Evolutionary conservation across 2,797 vertebrate genomes (phyloP).

Genomic region (Xiphorhynchus erythropygius): DNA sequence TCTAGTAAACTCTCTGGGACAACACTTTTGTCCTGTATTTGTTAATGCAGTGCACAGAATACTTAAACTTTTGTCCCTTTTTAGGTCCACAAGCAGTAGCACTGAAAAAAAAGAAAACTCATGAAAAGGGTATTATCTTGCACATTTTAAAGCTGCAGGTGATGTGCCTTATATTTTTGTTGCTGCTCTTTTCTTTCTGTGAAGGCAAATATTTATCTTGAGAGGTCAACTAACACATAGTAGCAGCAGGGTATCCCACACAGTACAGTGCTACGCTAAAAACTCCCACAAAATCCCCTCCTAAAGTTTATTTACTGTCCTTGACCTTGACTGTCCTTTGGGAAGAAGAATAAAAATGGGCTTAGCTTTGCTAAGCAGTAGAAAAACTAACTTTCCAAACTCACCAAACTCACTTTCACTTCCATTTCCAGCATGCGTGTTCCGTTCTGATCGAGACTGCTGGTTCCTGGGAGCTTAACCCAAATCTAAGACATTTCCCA

Average conservation of each 20-base stretch:
- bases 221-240: neutral
- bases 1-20: neutral
- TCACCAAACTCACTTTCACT: neutral
- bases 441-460: neutral
- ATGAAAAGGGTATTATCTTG: neutral
- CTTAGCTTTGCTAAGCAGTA: neutral
- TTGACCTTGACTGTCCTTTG: neutral
- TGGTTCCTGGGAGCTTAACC: neutral
- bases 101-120: neutral
- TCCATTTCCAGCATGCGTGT: neutral
- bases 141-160: neutral
- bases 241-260: neutral
- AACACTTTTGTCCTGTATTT: neutral
- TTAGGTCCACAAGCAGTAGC: neutral
- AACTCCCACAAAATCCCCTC: neutral
- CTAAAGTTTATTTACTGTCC: neutral
- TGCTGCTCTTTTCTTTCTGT: neutral
- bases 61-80: neutral
- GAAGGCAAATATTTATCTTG: conserved; percentile 17
- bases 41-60: neutral
- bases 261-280: neutral
- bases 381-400: neutral
- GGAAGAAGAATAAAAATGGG: conserved; percentile 4
- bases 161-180: neutral
- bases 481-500: neutral